These are phyloP conservation scores for Lipotes vexillifer DNA, from an alignment of 2,113 vertebrate genomes.

Conservation along the genomic window DNA sequence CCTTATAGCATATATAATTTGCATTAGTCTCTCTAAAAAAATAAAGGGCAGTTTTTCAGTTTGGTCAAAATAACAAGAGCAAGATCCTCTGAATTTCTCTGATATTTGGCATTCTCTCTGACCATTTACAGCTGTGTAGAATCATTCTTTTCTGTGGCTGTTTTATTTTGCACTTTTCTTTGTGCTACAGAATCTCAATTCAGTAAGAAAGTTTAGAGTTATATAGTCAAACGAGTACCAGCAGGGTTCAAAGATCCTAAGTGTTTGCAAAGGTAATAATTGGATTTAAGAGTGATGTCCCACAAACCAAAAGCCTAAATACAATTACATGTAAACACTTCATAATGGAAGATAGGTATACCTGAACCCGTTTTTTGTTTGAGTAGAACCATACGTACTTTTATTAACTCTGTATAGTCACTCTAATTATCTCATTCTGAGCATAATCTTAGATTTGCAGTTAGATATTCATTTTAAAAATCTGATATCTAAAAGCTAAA, in stretches of 20 bases:
- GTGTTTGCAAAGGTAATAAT: neutral
- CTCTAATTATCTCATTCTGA: neutral
- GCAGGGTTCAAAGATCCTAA: neutral
- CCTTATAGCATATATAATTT: conserved; percentile 36
- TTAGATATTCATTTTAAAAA: neutral
- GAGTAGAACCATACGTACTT: neutral
- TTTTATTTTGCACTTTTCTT: neutral
- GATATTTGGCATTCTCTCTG: conserved; percentile 52
- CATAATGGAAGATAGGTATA: neutral
- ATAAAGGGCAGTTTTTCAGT: conserved; percentile 28
- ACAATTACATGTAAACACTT: neutral
- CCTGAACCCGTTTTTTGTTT: neutral
- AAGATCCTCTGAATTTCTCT: neutral
- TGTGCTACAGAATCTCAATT: neutral
- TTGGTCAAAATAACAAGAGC: neutral
- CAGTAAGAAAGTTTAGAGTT: neutral
- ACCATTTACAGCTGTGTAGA: conserved; percentile 29
- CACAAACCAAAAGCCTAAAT: neutral
- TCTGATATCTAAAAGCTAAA: neutral
- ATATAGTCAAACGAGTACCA: neutral
- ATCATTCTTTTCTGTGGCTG: neutral
- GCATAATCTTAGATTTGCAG: neutral
- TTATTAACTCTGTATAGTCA: neutral
- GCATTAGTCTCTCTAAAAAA: conserved; percentile 4
- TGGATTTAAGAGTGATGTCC: neutral